These are phyloP conservation scores for Rhagoletis pomonella DNA, from an alignment of 1,140 invertebrate species.

Conservation along the genomic window DNA sequence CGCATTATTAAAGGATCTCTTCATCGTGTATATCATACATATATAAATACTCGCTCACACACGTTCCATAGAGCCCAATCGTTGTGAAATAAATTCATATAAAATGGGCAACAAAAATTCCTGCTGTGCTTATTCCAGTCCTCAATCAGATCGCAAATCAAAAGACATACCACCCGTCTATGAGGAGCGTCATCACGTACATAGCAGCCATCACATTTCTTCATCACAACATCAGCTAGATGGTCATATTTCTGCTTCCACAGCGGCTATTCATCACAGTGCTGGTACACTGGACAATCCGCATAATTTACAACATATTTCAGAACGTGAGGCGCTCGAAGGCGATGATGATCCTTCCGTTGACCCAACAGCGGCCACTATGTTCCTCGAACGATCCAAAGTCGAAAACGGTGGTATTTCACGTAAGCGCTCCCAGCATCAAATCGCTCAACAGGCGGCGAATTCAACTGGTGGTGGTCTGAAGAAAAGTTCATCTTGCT, in stretches of 20 bases:
- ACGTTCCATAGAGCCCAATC: background rate
- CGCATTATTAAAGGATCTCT: background rate
- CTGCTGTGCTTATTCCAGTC: slow-evolving; percentile 85
- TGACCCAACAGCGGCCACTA: slow-evolving; percentile 94
- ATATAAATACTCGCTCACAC: background rate
- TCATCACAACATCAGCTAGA: slow-evolving; percentile 68
- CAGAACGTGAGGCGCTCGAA: slow-evolving; percentile 96
- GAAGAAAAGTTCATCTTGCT: slow-evolving; percentile 98
- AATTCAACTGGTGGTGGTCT: slow-evolving; percentile 80
- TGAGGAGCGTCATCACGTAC: slow-evolving; percentile 83
- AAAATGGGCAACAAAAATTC: slow-evolving; percentile 86
- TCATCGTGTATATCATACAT: background rate
- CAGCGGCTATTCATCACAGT: slow-evolving; percentile 66
- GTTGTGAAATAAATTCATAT: background rate
- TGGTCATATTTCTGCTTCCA: slow-evolving; percentile 59
- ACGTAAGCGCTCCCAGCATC: slow-evolving; percentile 92
- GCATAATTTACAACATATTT: slow-evolving; percentile 97
- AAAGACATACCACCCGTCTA: slow-evolving; percentile 76
- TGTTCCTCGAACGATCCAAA: slow-evolving; percentile 97
- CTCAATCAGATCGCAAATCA: slow-evolving; percentile 75
- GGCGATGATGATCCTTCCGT: slow-evolving; percentile 96
- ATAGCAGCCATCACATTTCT: slow-evolving; percentile 66
- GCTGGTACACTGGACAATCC: slow-evolving; percentile 75
- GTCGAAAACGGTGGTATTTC: slow-evolving; percentile 93
- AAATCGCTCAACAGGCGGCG: slow-evolving; percentile 77